Conservation (phyloP, 2,888 invertebrate species). For the Epistrophe grossulariae region DNA sequence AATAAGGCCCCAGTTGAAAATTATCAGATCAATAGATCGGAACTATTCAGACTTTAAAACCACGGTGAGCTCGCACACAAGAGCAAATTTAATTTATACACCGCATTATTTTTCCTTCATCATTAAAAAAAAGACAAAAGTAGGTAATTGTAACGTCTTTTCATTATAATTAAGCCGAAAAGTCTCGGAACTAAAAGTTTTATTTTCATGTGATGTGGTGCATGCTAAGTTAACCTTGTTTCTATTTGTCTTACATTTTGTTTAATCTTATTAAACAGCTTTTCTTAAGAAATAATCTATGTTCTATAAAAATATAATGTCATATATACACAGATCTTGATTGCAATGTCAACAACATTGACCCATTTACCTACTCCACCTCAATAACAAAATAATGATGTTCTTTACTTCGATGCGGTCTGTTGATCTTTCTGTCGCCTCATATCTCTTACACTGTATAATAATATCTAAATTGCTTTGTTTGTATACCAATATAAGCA, state of each 20-base stretch:
- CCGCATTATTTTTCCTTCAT: too few species aligned
- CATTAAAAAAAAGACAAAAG: too few species aligned
- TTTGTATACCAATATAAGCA: constrained; percentile 28
- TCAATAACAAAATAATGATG: constrained; percentile 36
- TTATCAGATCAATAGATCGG: too few species aligned
- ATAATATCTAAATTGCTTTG: constrained; percentile 47
- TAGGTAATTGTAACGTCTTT: too few species aligned
- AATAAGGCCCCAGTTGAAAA: too few species aligned
- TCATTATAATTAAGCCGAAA: too few species aligned
- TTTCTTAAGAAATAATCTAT: neutral
- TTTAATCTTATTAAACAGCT: constrained; percentile 4
- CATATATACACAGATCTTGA: constrained; percentile 36
- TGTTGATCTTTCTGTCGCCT: constrained; percentile 40
- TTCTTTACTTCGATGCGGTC: constrained; percentile 52
- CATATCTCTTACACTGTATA: constrained; percentile 27
- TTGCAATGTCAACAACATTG: constrained; percentile 56
- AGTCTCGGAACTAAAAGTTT: neutral
- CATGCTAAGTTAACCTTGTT: constrained; percentile 4
- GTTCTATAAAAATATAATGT: constrained; percentile 15
- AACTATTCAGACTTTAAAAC: too few species aligned
- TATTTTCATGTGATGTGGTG: neutral
- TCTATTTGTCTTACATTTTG: neutral
- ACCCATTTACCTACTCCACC: constrained; percentile 58
- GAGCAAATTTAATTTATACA: too few species aligned
- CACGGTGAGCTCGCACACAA: too few species aligned